Conservation (phyloP, 2,797 vertebrate species). For the Martes flavigula region DNA sequence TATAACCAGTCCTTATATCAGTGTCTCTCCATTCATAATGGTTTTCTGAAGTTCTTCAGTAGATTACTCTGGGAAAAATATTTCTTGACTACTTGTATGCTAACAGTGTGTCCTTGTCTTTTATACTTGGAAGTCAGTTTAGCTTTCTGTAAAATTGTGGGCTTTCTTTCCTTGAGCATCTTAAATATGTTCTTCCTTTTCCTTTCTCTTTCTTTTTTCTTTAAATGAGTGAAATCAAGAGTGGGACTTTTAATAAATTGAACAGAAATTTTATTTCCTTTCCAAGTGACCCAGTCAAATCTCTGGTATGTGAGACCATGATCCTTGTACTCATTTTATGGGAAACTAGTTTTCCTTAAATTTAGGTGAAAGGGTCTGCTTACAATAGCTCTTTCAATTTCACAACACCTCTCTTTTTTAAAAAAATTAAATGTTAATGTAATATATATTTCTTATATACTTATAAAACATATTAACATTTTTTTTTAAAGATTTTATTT, state of each 20-base stretch:
- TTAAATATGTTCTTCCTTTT: background rate
- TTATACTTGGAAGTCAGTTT: constrained; percentile 44
- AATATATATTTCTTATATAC: background rate
- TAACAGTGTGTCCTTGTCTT: constrained; percentile 44
- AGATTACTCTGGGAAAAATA: background rate
- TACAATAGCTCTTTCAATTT: background rate
- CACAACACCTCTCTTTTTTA: background rate
- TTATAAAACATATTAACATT: background rate
- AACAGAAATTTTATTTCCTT: background rate
- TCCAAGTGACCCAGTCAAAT: background rate
- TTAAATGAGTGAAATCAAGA: background rate
- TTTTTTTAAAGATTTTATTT: no score
- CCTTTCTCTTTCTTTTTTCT: background rate
- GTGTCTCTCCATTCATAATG: background rate
- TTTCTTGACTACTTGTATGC: background rate
- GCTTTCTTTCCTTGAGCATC: constrained; percentile 34
- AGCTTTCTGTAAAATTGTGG: constrained; percentile 26
- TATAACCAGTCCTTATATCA: background rate
- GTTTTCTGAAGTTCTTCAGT: background rate
- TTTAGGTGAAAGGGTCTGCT: background rate
- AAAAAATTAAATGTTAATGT: background rate
- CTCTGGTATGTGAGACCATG: background rate
- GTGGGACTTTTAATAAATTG: background rate
- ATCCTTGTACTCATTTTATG: background rate
- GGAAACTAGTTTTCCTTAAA: constrained; percentile 35